Evolutionary conservation across 2,888 invertebrate species (phyloP), one percentile per base, ranked within the genome.

Genomic region (Polymixis lichenea): DNA sequence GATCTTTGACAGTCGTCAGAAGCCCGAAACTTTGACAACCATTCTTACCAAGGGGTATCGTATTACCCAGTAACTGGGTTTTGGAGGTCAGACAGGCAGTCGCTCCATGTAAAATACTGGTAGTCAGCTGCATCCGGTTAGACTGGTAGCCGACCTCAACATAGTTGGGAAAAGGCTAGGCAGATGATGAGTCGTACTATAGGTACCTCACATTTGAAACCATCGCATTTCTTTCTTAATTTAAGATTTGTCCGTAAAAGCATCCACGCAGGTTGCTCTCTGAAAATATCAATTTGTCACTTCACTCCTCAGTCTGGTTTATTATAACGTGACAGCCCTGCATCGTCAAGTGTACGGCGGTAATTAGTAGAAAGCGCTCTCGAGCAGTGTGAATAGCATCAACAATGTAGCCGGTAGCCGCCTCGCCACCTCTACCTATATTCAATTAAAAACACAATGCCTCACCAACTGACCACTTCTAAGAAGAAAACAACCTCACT

Each of bases 341-440:
- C 25, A 65, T 77, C 75, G 84, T 88, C 83, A 13, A 87, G 87
- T 86, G 84, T 85, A 87, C 87, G 86, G 75, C 89, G 88, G 93
- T 95, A 95, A 95, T 95, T 95, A 95, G 92, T 92, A 92, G 91
- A 93, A 94, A 94, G 94, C 93, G 92, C 92, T 94, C 93, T 94
- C 93, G 92, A 87, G 86, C 90, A 90, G 90, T 91, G 89, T 95
- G 93, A 94, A 93, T 94, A 90, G 92, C 88, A 88, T 88, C 92
- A 92, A 93, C 95, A 95, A 94, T 93, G 91, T 92, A 90, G 91
- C 90, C 94, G 89, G 95, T 94, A 94, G 94, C 94, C 87, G 89
- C 88, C 87, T 85, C 89, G 84, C 85, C 84, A 85, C 88, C 78
- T 87, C 89, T 89, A 86, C 89, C 91, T 87, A 91, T 91, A 94